A percentile compares a stretch with the other conserved stretches of the same genome.
Conservation (phyloP, 2,888 invertebrate genomes). For the Pachliopta kotzebuea region DNA sequence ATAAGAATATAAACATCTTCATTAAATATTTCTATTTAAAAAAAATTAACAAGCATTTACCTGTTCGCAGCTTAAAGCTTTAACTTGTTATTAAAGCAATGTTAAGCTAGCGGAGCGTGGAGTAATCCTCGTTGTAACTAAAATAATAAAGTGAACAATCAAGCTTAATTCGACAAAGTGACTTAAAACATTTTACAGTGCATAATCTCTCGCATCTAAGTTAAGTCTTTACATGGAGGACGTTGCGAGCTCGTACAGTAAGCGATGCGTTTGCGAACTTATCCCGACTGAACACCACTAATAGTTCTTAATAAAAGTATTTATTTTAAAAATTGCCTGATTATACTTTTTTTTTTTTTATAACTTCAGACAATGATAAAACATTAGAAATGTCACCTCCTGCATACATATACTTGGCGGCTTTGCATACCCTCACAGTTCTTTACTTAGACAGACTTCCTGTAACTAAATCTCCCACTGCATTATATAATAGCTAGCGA, state of each 20-base stretch:
- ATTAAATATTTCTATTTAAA: too few species aligned
- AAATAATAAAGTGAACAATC: slow-evolving; percentile 25
- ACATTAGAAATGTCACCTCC: too few species aligned
- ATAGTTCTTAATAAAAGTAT: too few species aligned
- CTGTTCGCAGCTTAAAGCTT: slow-evolving; percentile 4
- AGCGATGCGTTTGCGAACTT: slow-evolving; percentile 4
- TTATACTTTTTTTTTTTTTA: too few species aligned
- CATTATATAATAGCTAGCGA: too few species aligned
- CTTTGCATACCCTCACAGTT: too few species aligned
- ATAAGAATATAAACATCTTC: too few species aligned
- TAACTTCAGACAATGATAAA: too few species aligned
- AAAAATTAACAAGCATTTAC: slow-evolving; percentile 4
- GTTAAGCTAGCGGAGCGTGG: slow-evolving; percentile 14
- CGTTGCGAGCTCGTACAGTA: slow-evolving; percentile 39
- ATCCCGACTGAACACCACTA: not conserved
- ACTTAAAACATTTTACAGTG: slow-evolving; percentile 43
- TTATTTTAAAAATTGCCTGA: too few species aligned
- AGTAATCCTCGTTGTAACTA: slow-evolving; percentile 21
- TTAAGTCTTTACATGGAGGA: slow-evolving; percentile 50
- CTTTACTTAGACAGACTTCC: too few species aligned
- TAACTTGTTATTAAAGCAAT: slow-evolving; percentile 9
- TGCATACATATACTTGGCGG: too few species aligned
- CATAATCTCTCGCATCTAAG: slow-evolving; percentile 47
- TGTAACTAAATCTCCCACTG: too few species aligned
- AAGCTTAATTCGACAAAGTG: slow-evolving; percentile 32